Evolutionary conservation across 2,113 vertebrate genomes (phyloP).

Genomic region (Nestor notabilis): DNA sequence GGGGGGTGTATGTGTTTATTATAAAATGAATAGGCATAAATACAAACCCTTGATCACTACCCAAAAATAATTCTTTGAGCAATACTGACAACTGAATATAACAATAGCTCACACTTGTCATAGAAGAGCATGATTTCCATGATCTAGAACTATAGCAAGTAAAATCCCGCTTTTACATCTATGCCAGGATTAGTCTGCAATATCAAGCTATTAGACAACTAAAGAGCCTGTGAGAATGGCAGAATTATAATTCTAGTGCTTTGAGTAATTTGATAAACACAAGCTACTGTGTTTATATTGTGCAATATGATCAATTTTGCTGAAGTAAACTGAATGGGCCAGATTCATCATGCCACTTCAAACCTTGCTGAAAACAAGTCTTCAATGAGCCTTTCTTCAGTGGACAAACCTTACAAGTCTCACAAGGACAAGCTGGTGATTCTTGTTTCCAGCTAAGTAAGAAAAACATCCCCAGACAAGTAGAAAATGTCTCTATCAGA

Average conservation of each 20-base stretch:
- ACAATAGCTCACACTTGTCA: background rate
- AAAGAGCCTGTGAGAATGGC: background rate
- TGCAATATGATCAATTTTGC: background rate
- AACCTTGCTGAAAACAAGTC: background rate
- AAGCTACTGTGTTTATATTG: background rate
- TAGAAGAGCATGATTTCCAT: background rate
- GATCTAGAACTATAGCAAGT: background rate
- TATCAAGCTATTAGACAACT: background rate
- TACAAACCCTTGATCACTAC: background rate
- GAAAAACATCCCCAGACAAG: background rate
- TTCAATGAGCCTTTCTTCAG: background rate
- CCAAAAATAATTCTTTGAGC: background rate
- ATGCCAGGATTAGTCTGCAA: background rate
- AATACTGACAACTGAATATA: background rate
- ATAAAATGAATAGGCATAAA: background rate
- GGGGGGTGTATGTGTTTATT: background rate
- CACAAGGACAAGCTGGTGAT: rapidly evolving
- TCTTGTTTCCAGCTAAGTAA: background rate
- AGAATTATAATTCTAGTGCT: background rate
- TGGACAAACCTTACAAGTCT: too few relatives aligned
- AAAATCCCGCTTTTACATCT: background rate
- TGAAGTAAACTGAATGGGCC: background rate
- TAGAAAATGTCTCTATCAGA: background rate
- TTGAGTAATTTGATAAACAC: background rate
- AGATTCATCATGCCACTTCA: background rate